phyloP scores from a whole-genome alignment of 2,113 vertebrate genomes.

The Anthoscopus minutus region DNA sequence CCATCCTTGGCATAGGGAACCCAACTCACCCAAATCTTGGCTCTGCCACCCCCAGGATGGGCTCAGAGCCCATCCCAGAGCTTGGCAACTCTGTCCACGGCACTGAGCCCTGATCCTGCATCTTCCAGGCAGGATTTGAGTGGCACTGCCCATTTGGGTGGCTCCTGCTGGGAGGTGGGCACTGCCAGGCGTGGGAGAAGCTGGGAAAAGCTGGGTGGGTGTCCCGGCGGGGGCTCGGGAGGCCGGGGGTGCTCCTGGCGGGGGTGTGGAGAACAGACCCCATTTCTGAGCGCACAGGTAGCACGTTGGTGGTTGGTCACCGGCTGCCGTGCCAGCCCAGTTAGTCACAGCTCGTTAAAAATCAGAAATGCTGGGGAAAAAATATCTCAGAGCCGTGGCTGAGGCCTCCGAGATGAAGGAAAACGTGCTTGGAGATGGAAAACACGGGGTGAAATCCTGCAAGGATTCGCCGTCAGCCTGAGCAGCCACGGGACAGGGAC shows the following conservation, averaged over 20 bases:
- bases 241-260: background rate
- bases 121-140: fast-evolving
- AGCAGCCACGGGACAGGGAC: fast-evolving
- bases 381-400: background rate
- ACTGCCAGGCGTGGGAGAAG: background rate
- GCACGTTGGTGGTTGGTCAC: background rate
- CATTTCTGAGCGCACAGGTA: background rate
- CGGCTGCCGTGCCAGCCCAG: background rate
- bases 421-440: background rate
- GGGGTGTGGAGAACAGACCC: background rate
- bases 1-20: background rate
- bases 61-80: background rate
- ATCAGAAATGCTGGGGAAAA: background rate
- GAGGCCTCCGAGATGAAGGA: background rate
- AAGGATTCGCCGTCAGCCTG: background rate
- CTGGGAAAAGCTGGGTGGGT: background rate
- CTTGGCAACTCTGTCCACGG: fast-evolving
- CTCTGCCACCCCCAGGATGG: background rate
- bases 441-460: fast-evolving
- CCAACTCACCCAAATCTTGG: background rate
- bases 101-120: fast-evolving
- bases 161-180: background rate
- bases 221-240: background rate
- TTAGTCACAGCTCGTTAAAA: conserved; percentile 29
- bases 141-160: background rate